Conservation (phyloP, 2,888 invertebrate species). For the Andricus quercusramuli region DNA sequence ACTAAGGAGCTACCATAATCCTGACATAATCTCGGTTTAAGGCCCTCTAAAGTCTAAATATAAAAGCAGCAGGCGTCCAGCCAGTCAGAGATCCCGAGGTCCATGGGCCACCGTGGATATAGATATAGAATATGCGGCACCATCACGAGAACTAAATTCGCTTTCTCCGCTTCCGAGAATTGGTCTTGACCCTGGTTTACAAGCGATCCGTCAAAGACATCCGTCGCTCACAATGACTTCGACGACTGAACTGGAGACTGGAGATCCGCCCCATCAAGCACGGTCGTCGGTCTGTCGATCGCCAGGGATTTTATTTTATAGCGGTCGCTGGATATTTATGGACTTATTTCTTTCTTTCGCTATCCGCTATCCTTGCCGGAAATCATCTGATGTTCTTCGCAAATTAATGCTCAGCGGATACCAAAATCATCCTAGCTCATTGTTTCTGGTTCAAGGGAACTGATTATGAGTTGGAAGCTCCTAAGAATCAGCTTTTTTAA, state of each 20-base stretch:
- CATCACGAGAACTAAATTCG: constrained; percentile 56
- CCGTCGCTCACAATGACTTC: constrained; percentile 72
- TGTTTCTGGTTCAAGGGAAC: not conserved
- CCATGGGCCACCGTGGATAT: constrained; percentile 23
- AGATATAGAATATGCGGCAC: not conserved
- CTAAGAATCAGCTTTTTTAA: too few relatives aligned
- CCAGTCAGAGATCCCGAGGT: constrained; percentile 3
- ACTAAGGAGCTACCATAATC: constrained; percentile 63
- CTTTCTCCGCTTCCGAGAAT: constrained; percentile 68
- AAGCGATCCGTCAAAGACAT: constrained; percentile 76
- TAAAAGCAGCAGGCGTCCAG: constrained; percentile 63
- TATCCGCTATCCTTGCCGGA: constrained; percentile 18
- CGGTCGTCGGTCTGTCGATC: constrained; percentile 52
- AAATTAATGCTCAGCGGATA: constrained; percentile 23
- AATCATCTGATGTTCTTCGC: constrained; percentile 21
- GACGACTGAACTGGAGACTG: constrained; percentile 48
- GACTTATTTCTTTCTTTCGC: constrained; percentile 30
- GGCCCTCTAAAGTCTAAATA: constrained; percentile 66
- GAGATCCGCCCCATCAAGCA: constrained; percentile 64
- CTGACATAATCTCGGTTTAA: constrained; percentile 71
- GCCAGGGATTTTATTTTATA: constrained; percentile 68
- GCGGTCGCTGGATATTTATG: constrained; percentile 56
- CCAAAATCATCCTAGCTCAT: constrained; percentile 13
- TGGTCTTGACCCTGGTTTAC: constrained; percentile 68
- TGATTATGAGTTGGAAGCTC: not conserved